phyloP scores from a whole-genome alignment of 2,113 vertebrate species.

The Neogobius melanostomus region DNA sequence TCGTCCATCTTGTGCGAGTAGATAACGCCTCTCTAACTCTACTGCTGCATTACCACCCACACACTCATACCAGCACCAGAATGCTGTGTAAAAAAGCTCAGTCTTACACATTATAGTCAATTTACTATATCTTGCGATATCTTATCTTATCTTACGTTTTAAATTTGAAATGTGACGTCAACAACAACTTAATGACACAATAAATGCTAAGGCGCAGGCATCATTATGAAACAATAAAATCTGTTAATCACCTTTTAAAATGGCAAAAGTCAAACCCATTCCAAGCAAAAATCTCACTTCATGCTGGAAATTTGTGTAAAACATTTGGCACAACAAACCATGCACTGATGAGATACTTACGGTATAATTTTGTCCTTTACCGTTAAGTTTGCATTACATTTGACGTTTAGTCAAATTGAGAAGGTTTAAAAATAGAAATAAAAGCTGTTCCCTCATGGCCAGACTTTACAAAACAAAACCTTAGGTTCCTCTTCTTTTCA shows the following conservation, averaged over 20 bases:
- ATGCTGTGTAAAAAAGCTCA: conserved; percentile 6
- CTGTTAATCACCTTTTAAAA: no score
- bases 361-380: not conserved
- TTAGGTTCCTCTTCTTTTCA: not conserved
- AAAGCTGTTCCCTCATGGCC: not conserved
- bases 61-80: conserved; percentile 1
- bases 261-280: not conserved
- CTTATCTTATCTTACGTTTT: not conserved
- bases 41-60: conserved; percentile 31
- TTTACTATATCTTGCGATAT: no score
- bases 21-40: conserved; percentile 58
- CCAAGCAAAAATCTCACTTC: not conserved
- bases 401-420: not conserved
- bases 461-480: conserved; percentile 20
- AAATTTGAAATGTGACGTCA: conserved; percentile 6
- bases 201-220: not conserved
- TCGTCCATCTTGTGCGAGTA: conserved; percentile 20
- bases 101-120: conserved; percentile 2
- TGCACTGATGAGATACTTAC: conserved; percentile 22
- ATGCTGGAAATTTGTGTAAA: not conserved
- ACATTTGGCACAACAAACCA: conserved; percentile 14
- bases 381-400: conserved; percentile 1
- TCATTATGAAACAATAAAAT: not conserved
- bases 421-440: not conserved
- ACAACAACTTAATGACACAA: not conserved